Conservation (phyloP, 2,113 vertebrate species). For the Corydoras sp. region DNA sequence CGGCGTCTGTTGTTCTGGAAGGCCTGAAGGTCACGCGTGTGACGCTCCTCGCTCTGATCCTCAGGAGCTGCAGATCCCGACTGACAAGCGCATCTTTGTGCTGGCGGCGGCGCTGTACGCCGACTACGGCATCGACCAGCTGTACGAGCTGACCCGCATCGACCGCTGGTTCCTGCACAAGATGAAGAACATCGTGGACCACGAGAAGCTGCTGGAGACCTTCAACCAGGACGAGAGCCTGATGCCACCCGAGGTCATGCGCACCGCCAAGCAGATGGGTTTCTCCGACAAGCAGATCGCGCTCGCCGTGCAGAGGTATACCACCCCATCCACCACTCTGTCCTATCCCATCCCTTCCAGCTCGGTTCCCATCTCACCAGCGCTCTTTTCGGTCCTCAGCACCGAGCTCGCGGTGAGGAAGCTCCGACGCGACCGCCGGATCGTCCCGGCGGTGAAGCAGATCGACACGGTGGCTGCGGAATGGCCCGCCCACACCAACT, state of each 20-base stretch:
- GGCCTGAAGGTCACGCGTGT: too few species aligned
- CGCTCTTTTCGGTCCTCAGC: slow-evolving; percentile 54
- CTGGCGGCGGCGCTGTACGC: slow-evolving; percentile 81
- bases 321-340: background rate
- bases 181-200: slow-evolving; percentile 88
- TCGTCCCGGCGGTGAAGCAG: slow-evolving; percentile 90
- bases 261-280: slow-evolving; percentile 86
- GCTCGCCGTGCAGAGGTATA: slow-evolving; percentile 83
- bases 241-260: slow-evolving; percentile 72
- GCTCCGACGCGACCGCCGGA: slow-evolving; percentile 81
- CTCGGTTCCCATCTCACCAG: too few species aligned
- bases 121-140: slow-evolving; percentile 82
- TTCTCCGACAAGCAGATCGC: slow-evolving; percentile 98
- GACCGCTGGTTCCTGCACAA: slow-evolving; percentile 97
- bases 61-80: slow-evolving; percentile 90
- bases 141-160: slow-evolving; percentile 90
- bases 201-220: slow-evolving; percentile 70
- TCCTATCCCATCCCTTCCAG: too few species aligned
- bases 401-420: slow-evolving; percentile 90
- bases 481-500: slow-evolving; percentile 93
- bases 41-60: background rate
- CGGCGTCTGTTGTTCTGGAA: too few species aligned
- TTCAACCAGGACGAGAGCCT: slow-evolving; percentile 69
- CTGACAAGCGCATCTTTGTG: slow-evolving; percentile 93
- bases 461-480: slow-evolving; percentile 94